Percentiles rank a stretch among this genome's conserved stretches.
phyloP scores from a whole-genome alignment of 1,140 invertebrate genomes.

The Pantala flavescens region DNA sequence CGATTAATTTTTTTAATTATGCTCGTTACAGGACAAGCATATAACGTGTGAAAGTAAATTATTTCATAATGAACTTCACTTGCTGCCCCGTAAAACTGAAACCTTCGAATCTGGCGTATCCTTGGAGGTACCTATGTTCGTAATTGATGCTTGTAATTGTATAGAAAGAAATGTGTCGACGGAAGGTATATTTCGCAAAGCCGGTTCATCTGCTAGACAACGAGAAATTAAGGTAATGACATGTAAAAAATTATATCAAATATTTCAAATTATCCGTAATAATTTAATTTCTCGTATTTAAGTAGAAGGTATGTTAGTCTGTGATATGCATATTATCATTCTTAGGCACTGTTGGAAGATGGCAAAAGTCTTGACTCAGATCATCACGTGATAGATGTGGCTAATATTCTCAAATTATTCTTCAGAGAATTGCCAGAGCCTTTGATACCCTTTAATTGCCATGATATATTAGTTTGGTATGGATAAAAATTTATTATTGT shows the following conservation, averaged over 20 bases:
- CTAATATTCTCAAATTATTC: constrained; percentile 71
- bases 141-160: constrained; percentile 57
- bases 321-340: neutral
- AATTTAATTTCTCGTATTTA: neutral
- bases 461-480: constrained; percentile 51
- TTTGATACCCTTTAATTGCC: constrained; percentile 54
- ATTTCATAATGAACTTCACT: neutral
- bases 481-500: too few relatives aligned
- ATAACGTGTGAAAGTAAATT: neutral
- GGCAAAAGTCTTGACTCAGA: constrained; percentile 50
- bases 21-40: neutral
- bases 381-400: constrained; percentile 66
- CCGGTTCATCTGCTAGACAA: constrained; percentile 66
- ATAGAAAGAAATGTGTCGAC: constrained; percentile 53
- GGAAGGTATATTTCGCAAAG: constrained; percentile 76
- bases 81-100: neutral
- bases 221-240: constrained; percentile 58
- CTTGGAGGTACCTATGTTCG: constrained; percentile 61
- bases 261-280: constrained; percentile 18
- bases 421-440: constrained; percentile 72
- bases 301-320: too few relatives aligned
- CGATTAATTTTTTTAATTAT: neutral
- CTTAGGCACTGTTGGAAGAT: constrained; percentile 40
- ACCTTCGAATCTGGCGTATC: constrained; percentile 35
- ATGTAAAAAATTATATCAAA: constrained; percentile 21